Evolutionary conservation across 2,113 vertebrate genomes (phyloP).

Genomic region (Platichthys flesus): DNA sequence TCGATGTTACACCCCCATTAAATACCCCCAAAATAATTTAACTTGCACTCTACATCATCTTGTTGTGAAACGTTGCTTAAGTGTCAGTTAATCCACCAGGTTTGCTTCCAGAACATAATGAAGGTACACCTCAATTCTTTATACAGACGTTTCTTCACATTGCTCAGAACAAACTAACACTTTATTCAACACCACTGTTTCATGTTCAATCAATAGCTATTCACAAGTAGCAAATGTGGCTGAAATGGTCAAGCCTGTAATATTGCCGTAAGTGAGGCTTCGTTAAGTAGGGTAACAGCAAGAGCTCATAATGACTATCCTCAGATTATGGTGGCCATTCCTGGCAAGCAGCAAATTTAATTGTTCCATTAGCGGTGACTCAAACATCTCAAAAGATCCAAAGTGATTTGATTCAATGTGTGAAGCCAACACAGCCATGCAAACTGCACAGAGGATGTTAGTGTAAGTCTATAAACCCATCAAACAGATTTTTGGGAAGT

Average conservation of each 20-base stretch:
- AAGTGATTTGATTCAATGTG: slow-evolving; percentile 20
- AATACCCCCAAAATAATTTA: too few species aligned
- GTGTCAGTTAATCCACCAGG: slow-evolving; percentile 56
- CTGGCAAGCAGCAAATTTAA: slow-evolving; percentile 45
- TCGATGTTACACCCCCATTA: too few species aligned
- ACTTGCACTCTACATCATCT: not conserved
- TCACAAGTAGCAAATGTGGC: slow-evolving; percentile 22
- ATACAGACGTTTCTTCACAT: slow-evolving; percentile 35
- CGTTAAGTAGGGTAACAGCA: not conserved
- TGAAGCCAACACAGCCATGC: not conserved
- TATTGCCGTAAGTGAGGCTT: not conserved
- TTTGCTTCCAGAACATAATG: slow-evolving; percentile 38
- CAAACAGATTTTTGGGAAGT: not conserved
- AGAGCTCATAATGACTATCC: slow-evolving; percentile 19
- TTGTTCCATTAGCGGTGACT: slow-evolving; percentile 32
- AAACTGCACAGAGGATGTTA: not conserved
- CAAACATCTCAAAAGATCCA: slow-evolving; percentile 27
- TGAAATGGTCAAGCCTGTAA: slow-evolving; percentile 11
- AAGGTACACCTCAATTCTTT: slow-evolving; percentile 42
- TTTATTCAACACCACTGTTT: slow-evolving; percentile 17
- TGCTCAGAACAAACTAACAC: slow-evolving; percentile 24
- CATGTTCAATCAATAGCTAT: slow-evolving; percentile 21
- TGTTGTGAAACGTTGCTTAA: slow-evolving; percentile 15
- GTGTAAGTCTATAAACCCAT: not conserved
- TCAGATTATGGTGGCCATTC: slow-evolving; percentile 37